These are phyloP conservation scores for Hydropotes inermis DNA, from an alignment of 2,113 vertebrate species.

Conservation along the genomic window DNA sequence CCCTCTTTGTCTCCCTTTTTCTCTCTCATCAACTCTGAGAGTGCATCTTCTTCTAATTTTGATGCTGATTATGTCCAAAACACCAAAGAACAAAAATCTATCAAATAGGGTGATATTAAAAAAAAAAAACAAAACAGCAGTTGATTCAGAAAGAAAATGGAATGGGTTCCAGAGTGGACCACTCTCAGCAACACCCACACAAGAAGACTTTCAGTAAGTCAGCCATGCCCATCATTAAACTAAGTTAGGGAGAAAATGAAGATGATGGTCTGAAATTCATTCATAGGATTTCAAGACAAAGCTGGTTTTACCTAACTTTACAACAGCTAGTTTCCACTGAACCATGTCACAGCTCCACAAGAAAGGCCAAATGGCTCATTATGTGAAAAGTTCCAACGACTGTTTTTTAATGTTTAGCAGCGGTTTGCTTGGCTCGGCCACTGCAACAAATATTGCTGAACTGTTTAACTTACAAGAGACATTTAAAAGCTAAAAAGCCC, in stretches of 20 bases:
- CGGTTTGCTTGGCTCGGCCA: constrained; percentile 72
- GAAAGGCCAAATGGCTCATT: constrained; percentile 67
- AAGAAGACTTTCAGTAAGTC: not conserved
- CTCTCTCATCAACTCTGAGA: not conserved
- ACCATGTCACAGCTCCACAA: constrained; percentile 49
- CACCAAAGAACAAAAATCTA: not conserved
- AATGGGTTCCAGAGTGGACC: not conserved
- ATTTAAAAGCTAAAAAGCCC: constrained; percentile 78
- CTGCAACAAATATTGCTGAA: constrained; percentile 78
- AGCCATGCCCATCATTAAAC: not conserved
- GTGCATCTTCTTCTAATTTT: not conserved
- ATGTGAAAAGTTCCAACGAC: constrained; percentile 60
- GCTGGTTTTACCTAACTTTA: constrained; percentile 72
- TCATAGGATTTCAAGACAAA: constrained; percentile 65
- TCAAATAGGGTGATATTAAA: not conserved
- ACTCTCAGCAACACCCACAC: not conserved
- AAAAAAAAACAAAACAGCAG: not conserved
- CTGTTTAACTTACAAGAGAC: constrained; percentile 80
- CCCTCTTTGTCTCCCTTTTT: too few species aligned
- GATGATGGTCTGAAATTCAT: constrained; percentile 54
- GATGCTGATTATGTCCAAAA: not conserved
- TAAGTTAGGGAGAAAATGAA: not conserved
- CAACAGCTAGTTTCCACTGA: constrained; percentile 74
- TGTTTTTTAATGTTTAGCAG: constrained; percentile 73
- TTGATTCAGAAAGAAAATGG: not conserved